phyloP scores from a whole-genome alignment of 53 echinoderm and acorn worm genomes.

The Glandiceps talaboti region DNA sequence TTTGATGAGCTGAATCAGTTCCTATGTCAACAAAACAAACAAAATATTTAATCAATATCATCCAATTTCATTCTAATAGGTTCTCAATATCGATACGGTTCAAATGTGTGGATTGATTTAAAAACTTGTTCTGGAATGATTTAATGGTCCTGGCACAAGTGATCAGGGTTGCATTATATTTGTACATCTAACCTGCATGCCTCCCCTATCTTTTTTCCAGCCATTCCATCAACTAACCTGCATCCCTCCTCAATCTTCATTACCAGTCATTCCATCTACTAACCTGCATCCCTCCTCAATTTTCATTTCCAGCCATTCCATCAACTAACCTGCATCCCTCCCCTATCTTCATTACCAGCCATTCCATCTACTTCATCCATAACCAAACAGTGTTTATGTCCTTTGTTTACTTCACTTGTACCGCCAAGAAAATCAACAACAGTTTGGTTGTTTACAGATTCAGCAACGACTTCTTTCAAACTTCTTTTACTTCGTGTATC shows the following conservation, averaged over 20 bases:
- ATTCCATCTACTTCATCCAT: constrained; percentile 99
- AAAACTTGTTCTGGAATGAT: too few relatives aligned
- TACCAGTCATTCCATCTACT: too few relatives aligned
- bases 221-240: too few relatives aligned
- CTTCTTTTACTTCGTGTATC: constrained; percentile 83
- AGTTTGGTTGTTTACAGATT: constrained; percentile 55
- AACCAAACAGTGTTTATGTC: constrained; percentile 72
- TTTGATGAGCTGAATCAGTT: constrained; percentile 86
- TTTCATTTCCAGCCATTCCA: constrained; percentile 93
- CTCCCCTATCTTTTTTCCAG: too few relatives aligned
- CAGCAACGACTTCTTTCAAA: constrained; percentile 48
- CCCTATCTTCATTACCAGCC: constrained; percentile 94
- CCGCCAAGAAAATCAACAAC: constrained; percentile 39
- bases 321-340: constrained; percentile 94
- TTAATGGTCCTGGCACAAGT: too few relatives aligned
- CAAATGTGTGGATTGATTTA: too few relatives aligned
- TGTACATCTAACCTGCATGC: too few relatives aligned
- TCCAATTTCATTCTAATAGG: too few relatives aligned
- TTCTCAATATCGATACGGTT: too few relatives aligned
- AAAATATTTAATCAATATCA: too few relatives aligned
- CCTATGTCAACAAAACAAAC: constrained; percentile 31
- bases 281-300: constrained; percentile 96
- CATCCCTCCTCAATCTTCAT: too few relatives aligned
- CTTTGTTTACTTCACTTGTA: constrained; percentile 16
- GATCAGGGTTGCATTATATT: too few relatives aligned